Percentiles rank a stretch among this genome's conserved stretches.
Conservation (phyloP, 2,797 vertebrate genomes). For the Crypturellus tataupa region DNA sequence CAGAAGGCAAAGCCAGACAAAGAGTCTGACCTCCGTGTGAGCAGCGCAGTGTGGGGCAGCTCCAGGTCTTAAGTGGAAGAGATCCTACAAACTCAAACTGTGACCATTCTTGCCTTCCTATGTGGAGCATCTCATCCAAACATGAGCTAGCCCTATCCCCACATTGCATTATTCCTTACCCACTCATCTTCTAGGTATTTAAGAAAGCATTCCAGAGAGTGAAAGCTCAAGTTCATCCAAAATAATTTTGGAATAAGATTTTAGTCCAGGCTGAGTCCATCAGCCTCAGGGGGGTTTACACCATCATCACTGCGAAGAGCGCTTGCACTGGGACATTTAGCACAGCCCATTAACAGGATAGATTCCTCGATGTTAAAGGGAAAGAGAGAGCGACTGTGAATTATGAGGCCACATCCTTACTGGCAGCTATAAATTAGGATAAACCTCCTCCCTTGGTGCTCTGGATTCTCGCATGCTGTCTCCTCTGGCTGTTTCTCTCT, state of each 20-base stretch:
- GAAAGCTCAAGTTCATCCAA: not conserved
- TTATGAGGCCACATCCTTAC: conserved; percentile 63
- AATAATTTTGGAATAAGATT: not conserved
- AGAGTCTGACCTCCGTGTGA: not conserved
- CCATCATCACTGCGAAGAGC: not conserved
- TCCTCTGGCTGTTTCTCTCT: conserved; percentile 52
- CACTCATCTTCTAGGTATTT: not conserved
- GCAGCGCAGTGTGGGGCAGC: not conserved
- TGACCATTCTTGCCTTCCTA: not conserved
- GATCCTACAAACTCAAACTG: not conserved
- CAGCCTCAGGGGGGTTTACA: not conserved
- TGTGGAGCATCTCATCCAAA: not conserved
- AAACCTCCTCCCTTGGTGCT: conserved; percentile 61
- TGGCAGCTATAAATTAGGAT: conserved; percentile 64
- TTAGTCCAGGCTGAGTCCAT: not conserved
- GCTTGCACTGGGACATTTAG: not conserved
- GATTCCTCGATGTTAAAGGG: not conserved
- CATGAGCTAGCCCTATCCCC: not conserved
- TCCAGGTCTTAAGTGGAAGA: not conserved
- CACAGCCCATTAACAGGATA: conserved; percentile 2
- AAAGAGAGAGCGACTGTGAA: conserved; percentile 16
- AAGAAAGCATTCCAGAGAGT: not conserved
- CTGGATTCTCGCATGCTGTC: conserved; percentile 62
- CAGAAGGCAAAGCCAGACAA: not conserved
- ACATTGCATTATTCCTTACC: not conserved